A percentile compares a stretch with the other conserved stretches of the same genome.
Conservation (phyloP, 2,113 vertebrate species). For the Eulacestoma nigropectus region DNA sequence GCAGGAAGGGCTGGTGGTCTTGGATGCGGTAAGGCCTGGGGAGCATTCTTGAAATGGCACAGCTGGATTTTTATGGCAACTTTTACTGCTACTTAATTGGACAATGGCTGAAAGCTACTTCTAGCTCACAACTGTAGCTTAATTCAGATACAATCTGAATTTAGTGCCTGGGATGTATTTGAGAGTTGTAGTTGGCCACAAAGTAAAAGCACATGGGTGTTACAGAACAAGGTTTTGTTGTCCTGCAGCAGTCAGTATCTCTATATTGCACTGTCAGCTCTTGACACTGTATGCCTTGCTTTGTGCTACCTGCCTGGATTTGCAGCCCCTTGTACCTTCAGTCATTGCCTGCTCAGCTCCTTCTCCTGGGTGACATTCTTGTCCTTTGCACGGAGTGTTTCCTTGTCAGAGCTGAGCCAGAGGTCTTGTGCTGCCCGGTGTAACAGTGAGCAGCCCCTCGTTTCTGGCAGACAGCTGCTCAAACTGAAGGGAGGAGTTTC, state of each 20-base stretch:
- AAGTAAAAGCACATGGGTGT: background rate
- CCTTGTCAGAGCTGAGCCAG: background rate
- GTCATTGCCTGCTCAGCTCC: background rate
- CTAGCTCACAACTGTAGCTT: background rate
- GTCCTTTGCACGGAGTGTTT: background rate
- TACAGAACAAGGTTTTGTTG: background rate
- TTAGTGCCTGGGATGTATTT: background rate
- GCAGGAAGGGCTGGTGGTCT: background rate
- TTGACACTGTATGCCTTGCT: background rate
- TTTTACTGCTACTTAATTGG: slow-evolving; percentile 22
- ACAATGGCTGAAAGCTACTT: background rate
- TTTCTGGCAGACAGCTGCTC: background rate
- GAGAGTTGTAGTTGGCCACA: background rate
- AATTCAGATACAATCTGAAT: background rate
- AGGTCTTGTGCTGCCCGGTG: background rate
- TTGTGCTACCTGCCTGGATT: background rate
- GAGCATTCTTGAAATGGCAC: background rate
- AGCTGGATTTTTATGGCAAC: background rate
- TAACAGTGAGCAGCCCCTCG: background rate
- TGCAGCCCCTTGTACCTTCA: background rate
- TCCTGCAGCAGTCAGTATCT: background rate
- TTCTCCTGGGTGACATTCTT: background rate
- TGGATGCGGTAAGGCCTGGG: background rate
- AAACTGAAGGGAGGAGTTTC: background rate
- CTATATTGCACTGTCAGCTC: background rate